Evolutionary conservation across 2,797 vertebrate species (phyloP), one percentile per base, ranked within the genome.

Genomic region (Eleutherodactylus coqui): DNA sequence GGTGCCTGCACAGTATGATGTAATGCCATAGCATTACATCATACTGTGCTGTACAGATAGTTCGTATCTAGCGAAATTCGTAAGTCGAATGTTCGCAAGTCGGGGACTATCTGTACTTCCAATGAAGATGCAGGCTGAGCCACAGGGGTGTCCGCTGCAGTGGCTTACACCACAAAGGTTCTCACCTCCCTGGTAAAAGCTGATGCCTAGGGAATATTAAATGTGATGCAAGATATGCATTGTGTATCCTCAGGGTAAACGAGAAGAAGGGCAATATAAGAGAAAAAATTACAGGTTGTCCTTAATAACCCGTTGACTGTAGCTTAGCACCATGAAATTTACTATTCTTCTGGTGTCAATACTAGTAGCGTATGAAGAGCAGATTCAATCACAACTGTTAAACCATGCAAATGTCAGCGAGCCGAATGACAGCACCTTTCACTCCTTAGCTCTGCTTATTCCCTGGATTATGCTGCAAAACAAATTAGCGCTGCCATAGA

Each of bases 401-500:
- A 24, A 38, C 49, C 75, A 32, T 21, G n/a, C 47, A 77, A 51
- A 77, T 77, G 34, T 79, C 24, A 47, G 7, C 13, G 34, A 60
- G 76, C 34, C 36, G 32, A 55, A 41, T 78, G 19, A 55, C 32
- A 55, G 75, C 75, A 41, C 36, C 24, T 53, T 14, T 36, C 8
- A 76, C 27, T 49, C 47, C 45, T 77, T 49, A 77, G 29, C 47
- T 3, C 73, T 7, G 62, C 32, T 67, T 27, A 7, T 34, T 76
- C 34, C 17, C 21, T 9, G 21, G 51, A 60, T 78, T 58, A 78
- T 17, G 53, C n/a, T 27, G 21, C 29, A 62, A 62, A 79, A 60
- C 38, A 62, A 53, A 49, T 82, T 64, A 82, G 24, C 19, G 43
- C 67, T 34, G 79, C 43, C 47, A 55, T 19, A 81, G 29, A n/a